Base-by-base conservation (phyloP, 2,797 vertebrate genomes). In the Mionectes olivaceus region DNA sequence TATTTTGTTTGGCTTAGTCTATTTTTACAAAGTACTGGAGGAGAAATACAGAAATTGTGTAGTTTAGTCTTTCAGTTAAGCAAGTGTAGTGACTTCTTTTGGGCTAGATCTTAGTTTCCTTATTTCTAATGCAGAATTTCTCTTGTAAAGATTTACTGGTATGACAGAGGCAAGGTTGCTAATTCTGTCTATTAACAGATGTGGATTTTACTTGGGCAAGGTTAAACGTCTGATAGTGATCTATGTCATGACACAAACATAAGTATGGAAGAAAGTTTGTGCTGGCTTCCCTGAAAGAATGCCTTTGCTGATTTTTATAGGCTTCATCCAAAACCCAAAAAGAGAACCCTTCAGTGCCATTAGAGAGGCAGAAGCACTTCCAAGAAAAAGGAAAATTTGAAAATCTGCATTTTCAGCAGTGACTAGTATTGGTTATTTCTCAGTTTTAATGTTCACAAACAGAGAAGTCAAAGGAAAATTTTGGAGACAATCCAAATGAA, bases 341-440 rank as follows among this genome's bases (percentile, higher is more conserved):
- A 75, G 43, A 85, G 57, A 94, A 74, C 13, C n/a, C 46, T 77
- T 92, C 61, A 75, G 35, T 52, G 41, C 30, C 10, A 10, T 75
- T 68, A 78, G 43, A 83, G 49, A 85, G 47, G 37, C 71, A 91
- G 53, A 89, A 85, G 9, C 21, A 65, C 59, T 85, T 95, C 90
- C 78, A 94, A 92, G 89, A 78, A 94, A 96, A 93, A 85, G 65
- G 76, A 95, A 95, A 94, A 89, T 23, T 59, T 73, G 4, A 95
- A 96, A 87, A 92, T 81, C 65, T 91, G 76, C 81, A 55, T 93
- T 93, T 96, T 93, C 79, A 94, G 78, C 87, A 92, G 68, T 78
- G 78, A 78, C 53, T 83, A 49, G 53, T 74, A 46, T 65, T 75
- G 21, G 57, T 87, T 92, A 85, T 89, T 95, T 55, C 53, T 92